Conservation (phyloP, 2,888 invertebrate species). For the Dasypogon diadema region DNA sequence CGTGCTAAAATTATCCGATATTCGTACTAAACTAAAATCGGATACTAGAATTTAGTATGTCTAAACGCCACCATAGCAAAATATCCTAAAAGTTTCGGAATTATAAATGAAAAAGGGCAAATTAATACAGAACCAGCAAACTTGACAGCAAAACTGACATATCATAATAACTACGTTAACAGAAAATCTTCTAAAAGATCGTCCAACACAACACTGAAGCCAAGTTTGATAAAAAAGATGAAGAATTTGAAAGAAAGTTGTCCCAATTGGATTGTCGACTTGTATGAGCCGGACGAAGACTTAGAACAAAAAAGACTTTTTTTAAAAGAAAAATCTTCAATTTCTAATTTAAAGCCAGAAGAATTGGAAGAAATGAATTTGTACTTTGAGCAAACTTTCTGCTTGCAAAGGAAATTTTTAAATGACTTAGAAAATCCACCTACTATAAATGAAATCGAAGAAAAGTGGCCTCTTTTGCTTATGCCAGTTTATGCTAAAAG, state of each 20-base stretch:
- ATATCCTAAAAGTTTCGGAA: constrained; percentile 13
- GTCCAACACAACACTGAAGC: not conserved
- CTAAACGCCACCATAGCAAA: not conserved
- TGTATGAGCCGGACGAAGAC: not conserved
- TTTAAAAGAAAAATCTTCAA: not conserved
- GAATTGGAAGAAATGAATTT: constrained; percentile 1
- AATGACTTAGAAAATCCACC: constrained; percentile 12
- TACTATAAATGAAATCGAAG: not conserved
- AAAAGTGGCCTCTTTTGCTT: not conserved
- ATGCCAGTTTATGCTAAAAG: not conserved
- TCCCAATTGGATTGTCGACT: constrained; percentile 4
- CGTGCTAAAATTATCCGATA: too few species aligned
- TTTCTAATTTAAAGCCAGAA: not conserved
- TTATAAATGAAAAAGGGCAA: not conserved
- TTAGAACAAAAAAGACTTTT: constrained; percentile 8
- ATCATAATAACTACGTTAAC: constrained; percentile 16
- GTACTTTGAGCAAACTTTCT: constrained; percentile 1
- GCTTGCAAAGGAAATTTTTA: constrained; percentile 8
- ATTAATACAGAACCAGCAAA: constrained; percentile 9
- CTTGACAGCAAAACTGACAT: constrained; percentile 1
- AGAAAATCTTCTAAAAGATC: not conserved
- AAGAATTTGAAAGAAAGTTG: constrained; percentile 22
- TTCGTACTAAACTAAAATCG: too few species aligned
- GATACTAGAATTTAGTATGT: too few species aligned
- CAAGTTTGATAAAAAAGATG: not conserved